These are phyloP conservation scores for Crotalus helleri DNA, from an alignment of 2,113 vertebrate genomes.

Conservation along the genomic window DNA sequence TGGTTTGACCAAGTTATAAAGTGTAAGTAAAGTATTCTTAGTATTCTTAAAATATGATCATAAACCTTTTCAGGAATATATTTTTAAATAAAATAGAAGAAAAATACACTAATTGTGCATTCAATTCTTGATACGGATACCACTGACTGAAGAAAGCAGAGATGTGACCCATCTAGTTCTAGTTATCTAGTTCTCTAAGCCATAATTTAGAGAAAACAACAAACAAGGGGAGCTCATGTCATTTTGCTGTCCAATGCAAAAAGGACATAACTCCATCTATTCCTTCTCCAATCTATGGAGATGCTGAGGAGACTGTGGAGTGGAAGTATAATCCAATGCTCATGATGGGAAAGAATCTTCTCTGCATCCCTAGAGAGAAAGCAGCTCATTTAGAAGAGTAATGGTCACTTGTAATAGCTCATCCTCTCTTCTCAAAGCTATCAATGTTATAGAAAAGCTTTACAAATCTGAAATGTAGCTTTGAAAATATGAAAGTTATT, in stretches of 20 bases:
- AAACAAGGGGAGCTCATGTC: background rate
- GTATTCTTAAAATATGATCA: background rate
- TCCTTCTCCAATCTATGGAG: background rate
- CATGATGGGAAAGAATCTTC: background rate
- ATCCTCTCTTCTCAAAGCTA: background rate
- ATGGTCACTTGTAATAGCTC: background rate
- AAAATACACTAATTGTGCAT: background rate
- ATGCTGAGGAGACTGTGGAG: background rate
- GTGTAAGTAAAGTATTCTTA: background rate
- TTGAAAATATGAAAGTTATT: background rate
- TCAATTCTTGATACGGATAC: background rate
- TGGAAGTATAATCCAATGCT: background rate
- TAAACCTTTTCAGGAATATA: background rate
- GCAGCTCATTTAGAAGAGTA: background rate
- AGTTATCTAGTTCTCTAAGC: background rate
- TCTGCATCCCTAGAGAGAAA: background rate
- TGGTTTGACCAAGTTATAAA: background rate
- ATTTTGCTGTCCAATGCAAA: background rate
- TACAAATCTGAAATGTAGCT: background rate
- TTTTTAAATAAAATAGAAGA: background rate
- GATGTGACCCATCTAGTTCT: background rate
- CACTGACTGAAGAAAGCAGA: background rate
- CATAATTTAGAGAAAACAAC: background rate
- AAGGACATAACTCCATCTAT: background rate
- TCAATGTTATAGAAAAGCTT: background rate